Percentiles rank a stretch among this genome's conserved stretches.
phyloP scores from a whole-genome alignment of 2,113 vertebrate species.

The Herpetotheres cachinnans region DNA sequence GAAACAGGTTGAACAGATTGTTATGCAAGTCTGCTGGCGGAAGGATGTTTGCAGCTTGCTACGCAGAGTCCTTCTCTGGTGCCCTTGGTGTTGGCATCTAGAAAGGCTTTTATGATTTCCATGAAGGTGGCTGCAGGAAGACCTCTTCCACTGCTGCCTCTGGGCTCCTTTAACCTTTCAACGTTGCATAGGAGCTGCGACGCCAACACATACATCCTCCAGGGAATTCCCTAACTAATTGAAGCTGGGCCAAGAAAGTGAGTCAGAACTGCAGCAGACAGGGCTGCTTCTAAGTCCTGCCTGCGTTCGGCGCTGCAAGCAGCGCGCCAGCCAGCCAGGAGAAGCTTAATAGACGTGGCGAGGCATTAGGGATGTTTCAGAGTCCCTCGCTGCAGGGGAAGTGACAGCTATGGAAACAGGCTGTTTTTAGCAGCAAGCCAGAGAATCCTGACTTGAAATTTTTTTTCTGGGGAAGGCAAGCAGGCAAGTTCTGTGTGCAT shows the following conservation, averaged over 20 bases:
- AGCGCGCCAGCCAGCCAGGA: background rate
- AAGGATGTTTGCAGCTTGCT: background rate
- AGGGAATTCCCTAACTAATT: background rate
- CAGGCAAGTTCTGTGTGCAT: background rate
- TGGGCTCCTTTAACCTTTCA: background rate
- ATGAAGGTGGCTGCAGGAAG: background rate
- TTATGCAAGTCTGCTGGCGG: background rate
- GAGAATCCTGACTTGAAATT: background rate
- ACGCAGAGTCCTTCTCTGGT: background rate
- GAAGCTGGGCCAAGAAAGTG: background rate
- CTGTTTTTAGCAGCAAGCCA: background rate
- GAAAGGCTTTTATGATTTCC: background rate
- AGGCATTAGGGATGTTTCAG: background rate
- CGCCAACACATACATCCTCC: background rate
- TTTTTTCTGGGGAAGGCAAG: background rate
- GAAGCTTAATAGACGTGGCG: background rate
- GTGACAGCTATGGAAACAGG: background rate
- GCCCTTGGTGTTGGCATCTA: background rate
- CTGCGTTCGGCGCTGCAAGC: accelerated
- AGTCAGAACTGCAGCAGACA: constrained; percentile 25
- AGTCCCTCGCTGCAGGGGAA: background rate
- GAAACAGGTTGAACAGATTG: background rate
- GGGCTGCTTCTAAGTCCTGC: background rate
- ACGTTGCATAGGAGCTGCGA: background rate
- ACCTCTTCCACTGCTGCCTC: background rate